Evolutionary conservation across 1,140 invertebrate genomes (phyloP), one percentile per base, ranked within the genome.

Genomic region (Grapholita molesta): DNA sequence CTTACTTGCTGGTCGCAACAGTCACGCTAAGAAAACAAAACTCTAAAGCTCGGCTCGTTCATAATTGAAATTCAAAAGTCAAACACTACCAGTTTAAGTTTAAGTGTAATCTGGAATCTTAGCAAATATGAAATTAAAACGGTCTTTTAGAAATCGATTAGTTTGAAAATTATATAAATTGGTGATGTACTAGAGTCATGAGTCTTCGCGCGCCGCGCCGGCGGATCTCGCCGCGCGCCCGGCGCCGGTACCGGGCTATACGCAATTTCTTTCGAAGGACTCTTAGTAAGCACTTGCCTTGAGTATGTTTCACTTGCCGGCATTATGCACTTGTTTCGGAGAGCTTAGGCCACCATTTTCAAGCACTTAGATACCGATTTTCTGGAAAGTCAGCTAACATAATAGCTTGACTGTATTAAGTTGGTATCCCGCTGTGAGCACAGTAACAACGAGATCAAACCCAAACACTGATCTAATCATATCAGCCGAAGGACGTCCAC

Each of bases 221-320:
- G 35, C 83, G 84, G 8, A 86, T 90, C 66, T 90, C 88, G 15
- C 85, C 88, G n/a, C 85, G 86, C 6, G 86, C 88, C 57, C 85
- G 76, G 67, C 79, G 74, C 4, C 84, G 83, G 33, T 89, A 79
- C 55, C 76, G 81, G 8, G 84, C 84, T 12, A 86, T 90, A 61
- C 82, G 82, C 32, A 76, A 84, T 21, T 89, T 90, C 68, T 73
- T 90, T 52, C 72, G 78, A 57, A 78, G 74, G 68, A 81, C 85
- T 55, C 69, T 89, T 57, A 85, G 88, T 87, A 77, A 74, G 57
- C 64, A 28, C 28, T 3, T 25, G 9, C 21, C 57, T 48, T 23
- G 11, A 21, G 0, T 38, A n/a, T n/a, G 12, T 5, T 38, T 38
- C 5, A 15, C n/a, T 38, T 35, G 12, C 11, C 33, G 30, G n/a